Base-by-base conservation (phyloP, 2,113 vertebrate species). In the Ictidomys tridecemlineatus region DNA sequence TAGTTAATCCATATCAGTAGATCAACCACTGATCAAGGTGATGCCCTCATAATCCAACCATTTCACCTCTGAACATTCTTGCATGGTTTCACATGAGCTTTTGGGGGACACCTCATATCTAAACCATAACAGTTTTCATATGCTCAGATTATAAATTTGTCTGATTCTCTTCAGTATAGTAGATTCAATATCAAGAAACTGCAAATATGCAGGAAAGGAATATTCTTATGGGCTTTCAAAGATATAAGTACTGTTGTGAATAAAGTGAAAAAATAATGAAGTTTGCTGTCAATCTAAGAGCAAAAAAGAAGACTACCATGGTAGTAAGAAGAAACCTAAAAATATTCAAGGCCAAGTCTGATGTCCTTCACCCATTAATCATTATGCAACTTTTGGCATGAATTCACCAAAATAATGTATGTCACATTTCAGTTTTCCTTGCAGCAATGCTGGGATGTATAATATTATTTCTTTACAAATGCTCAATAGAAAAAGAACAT, bases 401-500 rank as follows among this genome's bases (percentile, higher is more conserved):
- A 73, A 65, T 61, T 63, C n/a, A 89, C 10, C 18, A 96, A 78
- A 93, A 84, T 90, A 82, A 78, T 53, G 26, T 37, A 45, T 61
- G 61, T 82, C 39, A 39, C 58, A 84, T 85, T 89, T 96, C n/a
- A n/a, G 20, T 63, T 70, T 95, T 83, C 5, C 74, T 67, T 58
- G 28, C 39, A n/a, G 12, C 42, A 87, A 30, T 53, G 3, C 8
- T 56, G 20, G 13, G 17, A 85, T 85, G 13, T 58, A 39, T 34
- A 32, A 56, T 79, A 51, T n/a, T 34, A 39, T 78, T 85, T 89
- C 48, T 86, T 30, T 61, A 79, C 4, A 86, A 83, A 84, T 58
- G 24, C 51, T 93, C 53, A 79, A 61, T 70, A 61, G 58, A 82
- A 80, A 95, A n/a, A 80, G 94, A n/a, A 56, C 79, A 76, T 56